A percentile compares a stretch with the other conserved stretches of the same genome.
These are phyloP conservation scores for Agrochola circellaris DNA, from an alignment of 2,888 invertebrate genomes.

Conservation along the genomic window DNA sequence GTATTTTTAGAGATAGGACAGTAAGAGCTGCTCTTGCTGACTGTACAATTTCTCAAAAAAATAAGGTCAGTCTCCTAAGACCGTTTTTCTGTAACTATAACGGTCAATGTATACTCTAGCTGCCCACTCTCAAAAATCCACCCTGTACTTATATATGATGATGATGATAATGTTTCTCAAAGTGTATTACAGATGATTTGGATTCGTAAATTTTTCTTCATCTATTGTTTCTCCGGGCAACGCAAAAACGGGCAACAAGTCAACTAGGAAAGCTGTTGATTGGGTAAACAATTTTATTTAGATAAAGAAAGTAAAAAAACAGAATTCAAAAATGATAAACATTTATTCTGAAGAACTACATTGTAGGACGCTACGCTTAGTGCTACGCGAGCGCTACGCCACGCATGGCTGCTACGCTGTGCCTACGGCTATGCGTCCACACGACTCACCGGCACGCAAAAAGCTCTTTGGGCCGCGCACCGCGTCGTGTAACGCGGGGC, in stretches of 20 bases:
- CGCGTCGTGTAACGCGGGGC: too few relatives aligned
- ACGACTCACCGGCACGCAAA: background rate
- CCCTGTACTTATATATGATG: too few relatives aligned
- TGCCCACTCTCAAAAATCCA: too few relatives aligned
- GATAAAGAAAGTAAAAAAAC: background rate
- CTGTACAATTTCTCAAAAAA: too few relatives aligned
- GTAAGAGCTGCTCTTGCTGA: too few relatives aligned
- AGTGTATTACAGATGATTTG: background rate
- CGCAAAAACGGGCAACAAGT: background rate
- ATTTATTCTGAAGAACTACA: background rate
- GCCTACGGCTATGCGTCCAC: background rate
- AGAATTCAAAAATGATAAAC: background rate
- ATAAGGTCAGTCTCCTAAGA: too few relatives aligned
- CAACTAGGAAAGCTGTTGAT: background rate
- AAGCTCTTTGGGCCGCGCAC: background rate
- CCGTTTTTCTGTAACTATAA: too few relatives aligned
- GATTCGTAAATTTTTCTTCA: background rate
- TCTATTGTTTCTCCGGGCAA: background rate
- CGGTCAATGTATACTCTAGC: too few relatives aligned
- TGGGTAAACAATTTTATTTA: background rate
- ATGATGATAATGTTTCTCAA: background rate
- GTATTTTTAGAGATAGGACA: too few relatives aligned
- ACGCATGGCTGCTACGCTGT: background rate
- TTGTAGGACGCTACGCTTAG: background rate
- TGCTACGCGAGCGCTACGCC: constrained; percentile 5